These are phyloP conservation scores for Hippocampus abdominalis DNA, from an alignment of 2,113 vertebrate genomes.

Conservation along the genomic window DNA sequence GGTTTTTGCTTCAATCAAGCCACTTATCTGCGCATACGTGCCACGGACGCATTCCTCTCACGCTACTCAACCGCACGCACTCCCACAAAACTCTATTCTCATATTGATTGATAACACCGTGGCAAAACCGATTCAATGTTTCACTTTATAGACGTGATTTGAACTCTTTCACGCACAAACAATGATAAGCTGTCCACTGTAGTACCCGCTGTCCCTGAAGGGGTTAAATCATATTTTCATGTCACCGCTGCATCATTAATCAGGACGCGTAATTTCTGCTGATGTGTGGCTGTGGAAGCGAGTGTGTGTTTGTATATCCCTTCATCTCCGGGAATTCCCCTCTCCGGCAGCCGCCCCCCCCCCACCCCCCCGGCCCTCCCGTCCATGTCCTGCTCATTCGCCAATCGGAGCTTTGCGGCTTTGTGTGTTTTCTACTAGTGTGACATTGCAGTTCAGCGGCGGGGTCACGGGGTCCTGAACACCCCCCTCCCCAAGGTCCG, in stretches of 20 bases:
- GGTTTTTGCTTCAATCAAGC: conserved; percentile 54
- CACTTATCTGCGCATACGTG: conserved; percentile 60
- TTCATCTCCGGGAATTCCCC: conserved; percentile 66
- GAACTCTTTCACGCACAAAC: too few relatives aligned
- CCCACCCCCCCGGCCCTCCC: conserved; percentile 14
- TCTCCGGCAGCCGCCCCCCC: conserved; percentile 26
- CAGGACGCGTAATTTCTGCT: conserved; percentile 19
- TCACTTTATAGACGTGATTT: conserved; percentile 6
- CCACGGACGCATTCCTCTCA: conserved; percentile 58
- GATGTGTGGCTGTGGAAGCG: conserved; percentile 24
- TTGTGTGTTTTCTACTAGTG: conserved; percentile 50
- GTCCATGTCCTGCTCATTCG: conserved; percentile 10
- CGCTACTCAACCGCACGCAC: conserved; percentile 45
- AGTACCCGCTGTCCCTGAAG: too few relatives aligned
- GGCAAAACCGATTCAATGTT: conserved; percentile 16
- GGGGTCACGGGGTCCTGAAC: conserved; percentile 29
- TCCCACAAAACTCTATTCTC: conserved; percentile 34
- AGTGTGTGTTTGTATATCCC: conserved; percentile 41
- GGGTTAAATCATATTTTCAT: too few relatives aligned
- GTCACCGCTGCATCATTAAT: too few relatives aligned
- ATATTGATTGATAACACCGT: conserved; percentile 19
- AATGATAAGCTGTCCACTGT: too few relatives aligned
- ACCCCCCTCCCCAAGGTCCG: conserved; percentile 42
- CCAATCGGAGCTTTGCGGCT: conserved; percentile 45
- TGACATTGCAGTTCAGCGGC: conserved; percentile 45